Evolutionary conservation across 2,888 invertebrate species (phyloP), one percentile per base, ranked within the genome.

Genomic region (Caenorhabditis drosophilae): DNA sequence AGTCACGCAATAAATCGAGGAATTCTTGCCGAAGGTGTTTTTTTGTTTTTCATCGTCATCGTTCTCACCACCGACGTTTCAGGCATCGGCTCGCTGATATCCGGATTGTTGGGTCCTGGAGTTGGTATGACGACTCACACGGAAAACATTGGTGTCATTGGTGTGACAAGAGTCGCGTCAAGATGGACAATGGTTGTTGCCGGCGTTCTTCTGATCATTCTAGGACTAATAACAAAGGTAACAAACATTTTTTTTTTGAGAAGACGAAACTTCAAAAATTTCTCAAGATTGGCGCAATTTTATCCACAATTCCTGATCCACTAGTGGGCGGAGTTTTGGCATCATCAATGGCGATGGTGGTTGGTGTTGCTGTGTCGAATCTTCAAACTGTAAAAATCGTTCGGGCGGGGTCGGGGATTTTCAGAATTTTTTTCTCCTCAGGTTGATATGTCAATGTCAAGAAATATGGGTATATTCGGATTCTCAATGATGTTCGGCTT

Each of bases 41-140:
- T n/a, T n/a, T n/a, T n/a, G n/a, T n/a, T n/a, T n/a, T n/a, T n/a
- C n/a, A n/a, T n/a, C n/a, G n/a, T n/a, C n/a, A n/a, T n/a, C n/a
- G n/a, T n/a, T n/a, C n/a, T n/a, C n/a, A n/a, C n/a, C n/a, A n/a
- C n/a, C n/a, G n/a, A n/a, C n/a, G n/a, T n/a, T n/a, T n/a, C n/a
- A n/a, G 92, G 79, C 40, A 16, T 79, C 15, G 81, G 81, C n/a
- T 91, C 91, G 0, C 86, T 92, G 56, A 85, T 93, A 41, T 91
- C 91, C 0, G 92, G 92, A 0, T 87, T 92, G 4, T 91, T 91
- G 89, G 93, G 92, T 9, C 89, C 90, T 26, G 92, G 91, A 1
- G 91, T 91, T 79, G 92, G 92, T 0, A 91, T 92, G 45, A 92
- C 92, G 74, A 92, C 92, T 2, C 92, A 92, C 82, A 91, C 91